These are phyloP conservation scores for Octopus sinensis DNA, from an alignment of 1,140 invertebrate species.

Conservation along the genomic window DNA sequence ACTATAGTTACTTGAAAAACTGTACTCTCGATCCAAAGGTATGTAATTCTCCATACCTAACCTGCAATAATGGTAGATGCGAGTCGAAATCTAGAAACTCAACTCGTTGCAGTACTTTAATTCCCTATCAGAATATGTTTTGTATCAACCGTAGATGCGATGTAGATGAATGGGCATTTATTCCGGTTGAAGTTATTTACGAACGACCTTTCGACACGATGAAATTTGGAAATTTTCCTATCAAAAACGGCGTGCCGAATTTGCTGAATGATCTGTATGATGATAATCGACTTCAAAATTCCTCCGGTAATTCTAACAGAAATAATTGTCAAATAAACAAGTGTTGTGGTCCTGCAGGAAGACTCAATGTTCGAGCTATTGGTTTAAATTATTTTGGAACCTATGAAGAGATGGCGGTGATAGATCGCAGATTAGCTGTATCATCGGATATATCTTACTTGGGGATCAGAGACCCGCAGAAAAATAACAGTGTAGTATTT, in stretches of 20 bases:
- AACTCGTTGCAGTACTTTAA: not conserved
- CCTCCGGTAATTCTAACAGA: not conserved
- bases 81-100: not conserved
- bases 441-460: not conserved
- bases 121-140: constrained; percentile 10
- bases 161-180: not conserved
- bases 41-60: constrained; percentile 28
- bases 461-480: not conserved
- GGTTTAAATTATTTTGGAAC: constrained; percentile 12
- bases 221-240: not conserved
- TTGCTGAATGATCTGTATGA: not conserved
- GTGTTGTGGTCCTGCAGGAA: not conserved
- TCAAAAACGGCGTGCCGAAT: not conserved
- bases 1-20: constrained; percentile 28
- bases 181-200: constrained; percentile 7
- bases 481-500: not conserved
- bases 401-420: not conserved
- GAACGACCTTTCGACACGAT: not conserved
- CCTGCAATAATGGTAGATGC: not conserved
- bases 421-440: constrained; percentile 6
- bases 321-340: not conserved
- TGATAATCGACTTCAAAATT: not conserved
- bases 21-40: constrained; percentile 31
- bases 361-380: not conserved
- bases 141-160: not conserved